phyloP scores from a whole-genome alignment of 2,113 vertebrate species.

The Phalacrocorax brasilianus region DNA sequence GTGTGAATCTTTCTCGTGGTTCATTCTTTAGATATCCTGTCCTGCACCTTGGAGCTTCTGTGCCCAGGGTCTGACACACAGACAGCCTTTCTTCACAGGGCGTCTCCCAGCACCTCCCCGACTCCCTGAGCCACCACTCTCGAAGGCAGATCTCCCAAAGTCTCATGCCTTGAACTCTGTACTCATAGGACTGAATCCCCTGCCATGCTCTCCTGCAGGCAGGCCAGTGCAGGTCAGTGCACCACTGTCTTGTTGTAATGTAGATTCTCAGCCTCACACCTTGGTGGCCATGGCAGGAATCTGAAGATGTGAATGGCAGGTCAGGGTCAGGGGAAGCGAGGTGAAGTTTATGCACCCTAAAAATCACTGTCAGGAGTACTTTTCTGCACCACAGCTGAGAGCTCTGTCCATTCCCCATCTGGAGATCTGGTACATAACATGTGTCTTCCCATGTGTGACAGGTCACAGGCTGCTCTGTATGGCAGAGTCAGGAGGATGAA shows the following conservation, averaged over 20 bases:
- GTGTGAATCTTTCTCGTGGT: neutral
- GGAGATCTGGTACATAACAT: neutral
- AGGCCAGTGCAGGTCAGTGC: neutral
- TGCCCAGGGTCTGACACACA: neutral
- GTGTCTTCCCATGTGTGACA: neutral
- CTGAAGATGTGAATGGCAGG: neutral
- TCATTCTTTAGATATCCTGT: neutral
- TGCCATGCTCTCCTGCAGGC: neutral
- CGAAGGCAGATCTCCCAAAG: neutral
- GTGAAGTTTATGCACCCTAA: neutral
- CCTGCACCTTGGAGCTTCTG: neutral
- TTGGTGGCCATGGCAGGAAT: neutral
- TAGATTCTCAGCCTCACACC: neutral
- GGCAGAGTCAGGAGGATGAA: neutral
- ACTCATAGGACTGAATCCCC: neutral
- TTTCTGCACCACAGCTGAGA: neutral
- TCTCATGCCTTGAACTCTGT: neutral
- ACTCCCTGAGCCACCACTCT: neutral
- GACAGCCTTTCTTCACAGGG: neutral
- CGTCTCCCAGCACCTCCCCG: neutral
- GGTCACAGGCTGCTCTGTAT: neutral
- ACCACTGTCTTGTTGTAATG: accelerated
- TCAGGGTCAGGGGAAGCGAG: neutral
- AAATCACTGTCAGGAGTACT: neutral
- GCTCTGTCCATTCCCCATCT: neutral